Evolutionary conservation across 2,797 vertebrate species (phyloP), one percentile per base, ranked within the genome.

Genomic region (Acrossocheilus fasciatus): DNA sequence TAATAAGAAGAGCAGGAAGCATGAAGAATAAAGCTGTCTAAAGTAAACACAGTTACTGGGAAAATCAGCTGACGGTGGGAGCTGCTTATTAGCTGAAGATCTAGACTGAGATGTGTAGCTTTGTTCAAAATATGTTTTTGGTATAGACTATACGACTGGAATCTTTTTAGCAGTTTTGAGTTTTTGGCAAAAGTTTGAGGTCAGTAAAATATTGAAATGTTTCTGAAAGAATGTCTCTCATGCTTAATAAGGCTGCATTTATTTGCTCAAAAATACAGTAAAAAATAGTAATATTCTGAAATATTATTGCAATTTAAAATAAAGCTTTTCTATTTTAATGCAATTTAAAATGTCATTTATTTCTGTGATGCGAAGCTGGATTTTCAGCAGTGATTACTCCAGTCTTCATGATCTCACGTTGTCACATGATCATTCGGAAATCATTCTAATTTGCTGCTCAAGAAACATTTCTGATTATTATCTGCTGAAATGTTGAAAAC

Each of bases 1-100:
- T 85, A 87, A 85, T 89, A 87, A 87, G 77, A 81, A 77, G 89
- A 77, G n/a, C 74, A 57, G 43, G 81, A 82, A 84, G 79, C 88
- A 30, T 64, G 80, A 62, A 80, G 76, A 75, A 68, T 80, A 78
- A 82, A 82, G 23, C 72, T 70, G 77, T 76, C 76, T 75, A 26
- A 36, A 83, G 59, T 88, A 30, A 45, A 75, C n/a, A 47, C 34
- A 47, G 45, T 78, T 69, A 70, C 70, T 59, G 54, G 30, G 36
- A 18, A 41, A 81, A 74, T 84, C 72, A 62, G 73, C 74, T 75
- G 81, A 54, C 30, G 10, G 43, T 64, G 36, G 23, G 2, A 52
- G 82, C 14, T 59, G 54, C 70, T 69, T 79, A 78, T 59, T 43
- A 43, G 68, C 18, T 6, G 45, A 23, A 74, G 52, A 78, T 57